These are phyloP conservation scores for Rhamnusium bicolor DNA, from an alignment of 2,888 invertebrate species.

Conservation along the genomic window DNA sequence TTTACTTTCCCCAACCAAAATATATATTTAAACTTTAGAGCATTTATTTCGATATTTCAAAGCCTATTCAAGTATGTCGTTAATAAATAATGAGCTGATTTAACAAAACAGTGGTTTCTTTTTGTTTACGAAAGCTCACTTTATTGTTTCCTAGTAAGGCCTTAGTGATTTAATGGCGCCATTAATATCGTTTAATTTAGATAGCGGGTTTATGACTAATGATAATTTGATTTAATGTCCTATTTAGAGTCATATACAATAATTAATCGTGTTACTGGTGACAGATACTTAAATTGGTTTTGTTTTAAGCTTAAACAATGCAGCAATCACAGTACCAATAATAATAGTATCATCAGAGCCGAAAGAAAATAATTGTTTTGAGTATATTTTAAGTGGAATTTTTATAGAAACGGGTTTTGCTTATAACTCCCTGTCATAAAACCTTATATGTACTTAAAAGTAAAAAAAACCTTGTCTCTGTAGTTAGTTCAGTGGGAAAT, in stretches of 20 bases:
- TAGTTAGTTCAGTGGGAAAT: too few species aligned
- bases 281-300: neutral
- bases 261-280: neutral
- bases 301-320: too few species aligned
- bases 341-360: too few species aligned
- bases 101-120: neutral
- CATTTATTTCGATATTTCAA: conserved; percentile 10
- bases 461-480: too few species aligned
- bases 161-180: neutral
- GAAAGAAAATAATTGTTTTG: too few species aligned
- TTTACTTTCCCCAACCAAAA: conserved; percentile 9
- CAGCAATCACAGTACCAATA: too few species aligned
- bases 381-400: too few species aligned
- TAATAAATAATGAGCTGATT: neutral
- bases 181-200: conserved; percentile 5
- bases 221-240: neutral
- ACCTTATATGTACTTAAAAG: too few species aligned
- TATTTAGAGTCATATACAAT: neutral
- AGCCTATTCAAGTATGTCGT: neutral
- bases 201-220: conserved; percentile 10
- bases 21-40: conserved; percentile 5
- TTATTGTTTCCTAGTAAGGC: neutral
- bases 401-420: too few species aligned
- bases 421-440: too few species aligned
- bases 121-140: neutral